Evolutionary conservation across 2,797 vertebrate species (phyloP).

Genomic region (Dromococcyx pavoninus): DNA sequence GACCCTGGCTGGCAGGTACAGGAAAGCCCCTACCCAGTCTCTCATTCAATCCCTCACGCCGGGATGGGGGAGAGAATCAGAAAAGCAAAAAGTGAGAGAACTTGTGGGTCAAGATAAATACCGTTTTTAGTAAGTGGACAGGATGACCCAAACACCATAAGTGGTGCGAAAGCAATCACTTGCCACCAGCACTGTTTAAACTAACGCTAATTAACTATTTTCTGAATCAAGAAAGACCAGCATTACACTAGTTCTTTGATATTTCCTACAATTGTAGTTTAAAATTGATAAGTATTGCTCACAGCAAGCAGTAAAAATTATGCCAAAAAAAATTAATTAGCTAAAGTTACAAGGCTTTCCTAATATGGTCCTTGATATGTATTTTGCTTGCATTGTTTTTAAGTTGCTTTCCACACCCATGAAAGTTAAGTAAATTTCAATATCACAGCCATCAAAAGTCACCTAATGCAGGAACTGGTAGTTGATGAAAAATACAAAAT

Average conservation of each 20-base stretch:
- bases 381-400: not conserved
- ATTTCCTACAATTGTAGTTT: constrained; percentile 8
- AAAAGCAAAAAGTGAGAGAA: not conserved
- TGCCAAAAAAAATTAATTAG: not conserved
- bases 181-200: no score
- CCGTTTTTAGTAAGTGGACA: not conserved
- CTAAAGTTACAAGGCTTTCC: not conserved
- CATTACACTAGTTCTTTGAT: constrained; percentile 1
- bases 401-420: not conserved
- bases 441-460: not conserved
- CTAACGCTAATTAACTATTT: not conserved
- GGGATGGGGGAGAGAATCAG: not conserved
- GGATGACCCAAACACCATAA: no score
- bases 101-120: not conserved
- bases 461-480: not conserved
- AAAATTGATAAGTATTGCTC: not conserved
- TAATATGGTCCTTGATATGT: not conserved
- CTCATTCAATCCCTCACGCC: accelerated
- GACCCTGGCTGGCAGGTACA: not conserved
- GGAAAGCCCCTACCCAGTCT: not conserved
- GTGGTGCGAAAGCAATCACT: not conserved
- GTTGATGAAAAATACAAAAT: not conserved
- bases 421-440: not conserved
- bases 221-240: not conserved
- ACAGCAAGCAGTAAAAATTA: not conserved